A percentile compares a stretch with the other conserved stretches of the same genome.
These are phyloP conservation scores for Paraplagusia blochii DNA, from an alignment of 2,113 vertebrate genomes.

Conservation along the genomic window DNA sequence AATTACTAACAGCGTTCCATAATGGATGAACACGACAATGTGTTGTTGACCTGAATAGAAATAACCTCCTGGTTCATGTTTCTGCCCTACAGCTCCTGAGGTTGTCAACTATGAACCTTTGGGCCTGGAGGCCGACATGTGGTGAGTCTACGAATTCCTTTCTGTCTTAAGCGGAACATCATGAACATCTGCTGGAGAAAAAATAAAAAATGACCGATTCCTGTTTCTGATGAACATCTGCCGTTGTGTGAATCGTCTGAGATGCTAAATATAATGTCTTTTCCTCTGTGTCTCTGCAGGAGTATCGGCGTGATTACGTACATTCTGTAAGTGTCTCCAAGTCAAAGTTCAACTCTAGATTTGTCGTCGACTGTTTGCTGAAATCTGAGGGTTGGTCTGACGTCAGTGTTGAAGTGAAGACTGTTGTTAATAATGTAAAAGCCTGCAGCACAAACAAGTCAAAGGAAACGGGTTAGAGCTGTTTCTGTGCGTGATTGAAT, in stretches of 20 bases:
- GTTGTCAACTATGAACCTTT: slow-evolving; percentile 98
- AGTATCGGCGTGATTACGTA: slow-evolving; percentile 73
- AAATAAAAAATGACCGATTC: not conserved
- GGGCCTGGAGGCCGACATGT: slow-evolving; percentile 98
- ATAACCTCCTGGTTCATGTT: slow-evolving; percentile 14
- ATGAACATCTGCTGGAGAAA: not conserved
- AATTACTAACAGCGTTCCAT: no score
- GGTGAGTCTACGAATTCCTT: slow-evolving; percentile 77
- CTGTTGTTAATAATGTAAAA: slow-evolving; percentile 1
- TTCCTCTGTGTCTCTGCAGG: slow-evolving; percentile 39
- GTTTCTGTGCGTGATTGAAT: not conserved
- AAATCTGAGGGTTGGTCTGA: not conserved
- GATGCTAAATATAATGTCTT: not conserved
- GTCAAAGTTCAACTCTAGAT: no score
- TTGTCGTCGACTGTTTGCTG: slow-evolving; percentile 1
- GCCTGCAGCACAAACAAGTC: not conserved
- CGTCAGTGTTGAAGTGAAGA: not conserved
- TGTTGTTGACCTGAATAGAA: slow-evolving; percentile 9
- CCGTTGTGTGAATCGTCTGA: not conserved
- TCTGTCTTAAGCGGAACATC: not conserved
- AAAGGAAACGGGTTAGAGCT: not conserved
- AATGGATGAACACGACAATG: not conserved
- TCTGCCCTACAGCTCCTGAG: slow-evolving; percentile 87
- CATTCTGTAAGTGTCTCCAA: slow-evolving; percentile 72
- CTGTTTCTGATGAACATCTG: slow-evolving; percentile 23